phyloP scores from a whole-genome alignment of 2,113 vertebrate genomes.

The Romanogobio albipinnatus region DNA sequence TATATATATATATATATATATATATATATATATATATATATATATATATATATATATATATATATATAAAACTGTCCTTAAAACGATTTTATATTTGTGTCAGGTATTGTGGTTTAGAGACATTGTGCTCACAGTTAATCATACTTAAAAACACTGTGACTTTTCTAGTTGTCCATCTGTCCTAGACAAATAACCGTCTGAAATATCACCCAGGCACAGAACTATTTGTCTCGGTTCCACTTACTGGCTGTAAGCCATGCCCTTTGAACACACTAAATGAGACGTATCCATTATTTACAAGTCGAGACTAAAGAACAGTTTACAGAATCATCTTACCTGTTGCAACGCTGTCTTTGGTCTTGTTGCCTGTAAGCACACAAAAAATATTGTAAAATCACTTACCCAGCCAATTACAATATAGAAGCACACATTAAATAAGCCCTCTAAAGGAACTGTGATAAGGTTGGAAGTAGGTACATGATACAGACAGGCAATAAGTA shows the following conservation, averaged over 20 bases:
- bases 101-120: no score
- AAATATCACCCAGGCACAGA: slow-evolving; percentile 27
- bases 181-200: slow-evolving; percentile 37
- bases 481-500: background rate
- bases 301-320: slow-evolving; percentile 22
- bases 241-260: slow-evolving; percentile 21
- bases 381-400: background rate
- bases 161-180: background rate
- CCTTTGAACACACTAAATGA: slow-evolving; percentile 32
- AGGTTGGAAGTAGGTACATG: background rate
- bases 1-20: no score
- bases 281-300: slow-evolving; percentile 51
- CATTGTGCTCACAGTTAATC: background rate
- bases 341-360: slow-evolving; percentile 93
- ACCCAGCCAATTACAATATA: background rate
- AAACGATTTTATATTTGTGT: background rate
- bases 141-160: slow-evolving; percentile 41
- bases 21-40: no score
- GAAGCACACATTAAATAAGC: slow-evolving; percentile 2
- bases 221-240: slow-evolving; percentile 37
- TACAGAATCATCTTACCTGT: slow-evolving; percentile 81
- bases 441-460: background rate
- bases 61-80: background rate
- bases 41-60: no score
- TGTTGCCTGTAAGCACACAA: slow-evolving; percentile 82